Base-by-base conservation (phyloP, 2,113 vertebrate genomes). In the Eleginops maclovinus region DNA sequence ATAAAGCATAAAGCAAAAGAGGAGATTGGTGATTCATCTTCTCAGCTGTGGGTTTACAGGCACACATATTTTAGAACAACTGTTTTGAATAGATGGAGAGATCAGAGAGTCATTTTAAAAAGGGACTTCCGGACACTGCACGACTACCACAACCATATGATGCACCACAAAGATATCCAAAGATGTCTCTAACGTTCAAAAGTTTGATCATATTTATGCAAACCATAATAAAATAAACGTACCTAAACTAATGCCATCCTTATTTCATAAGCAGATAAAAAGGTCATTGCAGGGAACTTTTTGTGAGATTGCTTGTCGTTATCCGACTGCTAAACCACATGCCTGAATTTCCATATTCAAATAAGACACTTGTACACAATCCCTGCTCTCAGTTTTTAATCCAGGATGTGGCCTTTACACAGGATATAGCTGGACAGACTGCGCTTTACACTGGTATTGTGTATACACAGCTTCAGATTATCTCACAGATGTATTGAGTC, bases 211-310 rank as follows among this genome's bases (percentile, higher is more conserved):
- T 26, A 28, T 26, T 40, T 36, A 17, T 56, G 41, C 21, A 12
- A 47, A 49, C 0, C 17, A 40, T 3, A 8, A 46, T 47, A n/a
- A 62, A 40, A 49, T n/a, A n/a, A 14, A 24, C 14, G 1, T 19
- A 40, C 16, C 26, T 50, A 41, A 64, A 50, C 44, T 2, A 24
- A 53, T 26, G 24, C 16, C 1, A 72, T 60, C n/a, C 31, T 36
- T 36, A 36, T 66, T 9, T 21, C 9, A 28, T 10, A 70, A 77
- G 11, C 59, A 9, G 31, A 62, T 26, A 15, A 53, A 53, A 73
- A 53, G 28, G 31, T 53, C 58, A 51, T 0, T 28, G 43, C 28
- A 56, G 5, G 50, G 11, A n/a, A n/a, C n/a, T 0, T 24, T 24
- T 9, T 41, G 31, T 3, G 31, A 14, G 12, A 41, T 43, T 54